Percentiles rank a stretch among this genome's conserved stretches.
Conservation (phyloP, 1,140 invertebrate species). For the Bombus vancouverensis region DNA sequence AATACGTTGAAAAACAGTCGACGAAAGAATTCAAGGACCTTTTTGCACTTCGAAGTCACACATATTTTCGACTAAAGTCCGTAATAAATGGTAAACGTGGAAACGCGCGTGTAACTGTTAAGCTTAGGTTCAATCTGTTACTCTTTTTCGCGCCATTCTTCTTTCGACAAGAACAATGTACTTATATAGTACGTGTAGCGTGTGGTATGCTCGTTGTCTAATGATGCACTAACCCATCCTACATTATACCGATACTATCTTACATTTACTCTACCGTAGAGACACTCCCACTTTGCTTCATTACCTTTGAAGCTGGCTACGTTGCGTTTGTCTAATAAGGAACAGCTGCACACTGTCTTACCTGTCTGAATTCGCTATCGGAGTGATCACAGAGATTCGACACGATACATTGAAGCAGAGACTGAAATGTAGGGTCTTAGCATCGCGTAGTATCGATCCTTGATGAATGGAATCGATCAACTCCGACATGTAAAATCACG, state of each 20-base stretch:
- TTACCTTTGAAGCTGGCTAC: background rate
- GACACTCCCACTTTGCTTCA: background rate
- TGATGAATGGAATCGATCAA: background rate
- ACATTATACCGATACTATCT: background rate
- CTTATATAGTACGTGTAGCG: too few species aligned
- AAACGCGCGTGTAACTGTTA: background rate
- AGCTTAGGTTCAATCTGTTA: background rate
- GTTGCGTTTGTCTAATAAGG: background rate
- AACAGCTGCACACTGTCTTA: background rate
- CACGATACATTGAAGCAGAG: background rate
- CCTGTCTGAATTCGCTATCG: background rate
- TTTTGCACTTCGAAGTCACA: background rate
- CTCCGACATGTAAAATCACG: background rate
- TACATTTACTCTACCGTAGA: background rate
- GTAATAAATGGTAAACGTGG: background rate
- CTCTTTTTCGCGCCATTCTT: background rate
- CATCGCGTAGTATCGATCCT: background rate
- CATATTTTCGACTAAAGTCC: background rate
- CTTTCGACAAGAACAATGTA: background rate
- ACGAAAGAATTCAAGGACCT: background rate
- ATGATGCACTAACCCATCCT: background rate
- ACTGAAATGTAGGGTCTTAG: background rate
- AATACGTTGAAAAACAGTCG: background rate
- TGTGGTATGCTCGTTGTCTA: too few species aligned
- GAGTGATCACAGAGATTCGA: background rate